A percentile compares a stretch with the other conserved stretches of the same genome.
phyloP scores from a whole-genome alignment of 2,888 invertebrate genomes.

The Drosophila kanekoi region DNA sequence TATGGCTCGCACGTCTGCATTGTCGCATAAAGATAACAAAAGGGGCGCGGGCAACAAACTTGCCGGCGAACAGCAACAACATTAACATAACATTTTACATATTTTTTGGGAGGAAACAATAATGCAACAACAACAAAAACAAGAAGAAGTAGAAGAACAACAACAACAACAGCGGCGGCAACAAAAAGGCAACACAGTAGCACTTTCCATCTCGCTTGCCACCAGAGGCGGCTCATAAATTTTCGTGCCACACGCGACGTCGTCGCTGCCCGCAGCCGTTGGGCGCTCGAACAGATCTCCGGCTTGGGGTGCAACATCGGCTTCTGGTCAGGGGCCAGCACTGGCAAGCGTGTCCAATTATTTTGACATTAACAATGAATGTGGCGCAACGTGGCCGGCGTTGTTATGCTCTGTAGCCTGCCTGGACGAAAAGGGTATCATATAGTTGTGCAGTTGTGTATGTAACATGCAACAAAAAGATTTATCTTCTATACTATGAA shows the following conservation, averaged over 20 bases:
- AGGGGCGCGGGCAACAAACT: conserved; percentile 50
- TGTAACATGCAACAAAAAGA: neutral
- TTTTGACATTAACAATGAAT: conserved; percentile 83
- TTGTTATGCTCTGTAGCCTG: conserved; percentile 25
- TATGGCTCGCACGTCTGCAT: conserved; percentile 69
- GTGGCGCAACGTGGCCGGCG: conserved; percentile 64
- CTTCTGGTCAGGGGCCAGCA: conserved; percentile 33
- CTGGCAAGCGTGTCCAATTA: conserved; percentile 82
- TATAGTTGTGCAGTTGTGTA: neutral
- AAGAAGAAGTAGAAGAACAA: too few species aligned
- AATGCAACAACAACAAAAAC: conserved; percentile 4
- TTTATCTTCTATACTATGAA: neutral
- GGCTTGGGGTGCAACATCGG: conserved; percentile 44
- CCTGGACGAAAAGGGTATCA: neutral
- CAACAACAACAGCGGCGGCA: conserved; percentile 3
- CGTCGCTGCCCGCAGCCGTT: conserved; percentile 9
- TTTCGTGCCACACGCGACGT: conserved; percentile 79
- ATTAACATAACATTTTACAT: conserved; percentile 60
- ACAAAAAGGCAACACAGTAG: conserved; percentile 57
- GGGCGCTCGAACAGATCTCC: conserved; percentile 26
- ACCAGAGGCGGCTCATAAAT: conserved; percentile 68
- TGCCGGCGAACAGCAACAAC: conserved; percentile 19
- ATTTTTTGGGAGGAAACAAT: conserved; percentile 16
- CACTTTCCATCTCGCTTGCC: conserved; percentile 61
- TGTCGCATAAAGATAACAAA: conserved; percentile 63